These are phyloP conservation scores for Bradysia coprophila DNA, from an alignment of 1,140 invertebrate species.

Conservation along the genomic window DNA sequence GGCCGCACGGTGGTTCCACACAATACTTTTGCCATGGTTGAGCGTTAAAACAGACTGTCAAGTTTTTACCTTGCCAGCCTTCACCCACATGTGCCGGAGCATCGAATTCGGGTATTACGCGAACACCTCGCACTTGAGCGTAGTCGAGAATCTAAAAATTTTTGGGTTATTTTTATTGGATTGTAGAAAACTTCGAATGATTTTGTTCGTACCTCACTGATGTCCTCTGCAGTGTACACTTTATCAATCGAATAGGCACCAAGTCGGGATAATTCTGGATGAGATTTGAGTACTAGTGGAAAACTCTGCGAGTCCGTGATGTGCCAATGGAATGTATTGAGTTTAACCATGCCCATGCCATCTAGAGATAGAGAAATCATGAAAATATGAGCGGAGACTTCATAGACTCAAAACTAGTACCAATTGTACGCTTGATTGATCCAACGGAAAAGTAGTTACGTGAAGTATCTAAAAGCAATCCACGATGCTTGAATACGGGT, in stretches of 20 bases:
- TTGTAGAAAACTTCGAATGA: slow-evolving; percentile 30
- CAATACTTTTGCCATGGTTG: slow-evolving; percentile 61
- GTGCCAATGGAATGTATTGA: slow-evolving; percentile 81
- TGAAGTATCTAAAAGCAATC: slow-evolving; percentile 56
- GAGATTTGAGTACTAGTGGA: slow-evolving; percentile 47
- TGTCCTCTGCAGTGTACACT: slow-evolving; percentile 32
- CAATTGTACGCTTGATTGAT: slow-evolving; percentile 47
- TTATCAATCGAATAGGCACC: slow-evolving; percentile 52
- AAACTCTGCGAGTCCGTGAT: slow-evolving; percentile 80
- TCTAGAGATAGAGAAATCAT: slow-evolving; percentile 23
- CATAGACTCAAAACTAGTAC: slow-evolving; percentile 17
- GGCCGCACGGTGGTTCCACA: slow-evolving; percentile 73
- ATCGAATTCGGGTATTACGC: slow-evolving; percentile 69
- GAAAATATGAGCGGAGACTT: too few relatives aligned
- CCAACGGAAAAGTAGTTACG: slow-evolving; percentile 51
- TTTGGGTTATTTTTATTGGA: background rate
- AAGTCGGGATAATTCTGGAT: slow-evolving; percentile 44
- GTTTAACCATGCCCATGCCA: slow-evolving; percentile 59
- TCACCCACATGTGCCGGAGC: slow-evolving; percentile 75
- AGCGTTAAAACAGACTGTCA: slow-evolving; percentile 44
- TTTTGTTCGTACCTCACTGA: slow-evolving; percentile 23
- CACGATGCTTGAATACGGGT: slow-evolving; percentile 55
- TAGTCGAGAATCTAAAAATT: slow-evolving; percentile 39
- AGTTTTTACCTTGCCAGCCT: slow-evolving; percentile 58
- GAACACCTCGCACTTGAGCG: slow-evolving; percentile 50